These are phyloP conservation scores for Epistrophe eligans DNA, from an alignment of 2,888 invertebrate species.

Conservation along the genomic window DNA sequence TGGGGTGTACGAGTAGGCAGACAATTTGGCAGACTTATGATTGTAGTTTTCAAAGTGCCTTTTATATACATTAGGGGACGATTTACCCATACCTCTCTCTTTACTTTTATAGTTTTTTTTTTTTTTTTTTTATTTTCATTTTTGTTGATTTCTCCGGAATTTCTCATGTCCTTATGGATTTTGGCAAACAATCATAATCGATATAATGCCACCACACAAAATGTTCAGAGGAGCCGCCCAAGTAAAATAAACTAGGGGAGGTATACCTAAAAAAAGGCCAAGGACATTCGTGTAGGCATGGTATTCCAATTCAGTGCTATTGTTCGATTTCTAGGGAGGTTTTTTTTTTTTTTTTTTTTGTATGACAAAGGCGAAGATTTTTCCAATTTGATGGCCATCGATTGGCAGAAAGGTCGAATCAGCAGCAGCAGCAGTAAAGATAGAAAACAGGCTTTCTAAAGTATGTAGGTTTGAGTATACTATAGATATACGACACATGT, in stretches of 20 bases:
- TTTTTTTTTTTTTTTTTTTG: neutral
- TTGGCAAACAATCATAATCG: conserved; percentile 70
- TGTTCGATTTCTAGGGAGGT: conserved; percentile 53
- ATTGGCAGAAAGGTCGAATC: conserved; percentile 31
- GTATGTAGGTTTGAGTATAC: too few species aligned
- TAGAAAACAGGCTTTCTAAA: neutral
- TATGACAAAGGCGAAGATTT: conserved; percentile 51
- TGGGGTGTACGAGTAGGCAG: conserved; percentile 17
- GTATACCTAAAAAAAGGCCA: conserved; percentile 61
- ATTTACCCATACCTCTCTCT: neutral
- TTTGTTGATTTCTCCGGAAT: conserved; percentile 43
- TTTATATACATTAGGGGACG: conserved; percentile 10
- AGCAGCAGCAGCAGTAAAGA: neutral
- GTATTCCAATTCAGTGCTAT: conserved; percentile 29
- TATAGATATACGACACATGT: conserved; percentile 27
- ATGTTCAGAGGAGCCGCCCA: neutral
- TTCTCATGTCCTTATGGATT: conserved; percentile 43
- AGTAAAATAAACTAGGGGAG: conserved; percentile 41
- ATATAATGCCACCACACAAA: conserved; percentile 41
- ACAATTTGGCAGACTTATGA: conserved; percentile 55
- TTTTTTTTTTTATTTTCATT: conserved; percentile 7
- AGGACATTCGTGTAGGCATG: conserved; percentile 62
- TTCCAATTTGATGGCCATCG: conserved; percentile 65
- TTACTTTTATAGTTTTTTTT: conserved; percentile 14
- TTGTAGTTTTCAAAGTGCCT: conserved; percentile 18